Conservation (phyloP, 1,140 invertebrate genomes). For the Ostrea edulis region DNA sequence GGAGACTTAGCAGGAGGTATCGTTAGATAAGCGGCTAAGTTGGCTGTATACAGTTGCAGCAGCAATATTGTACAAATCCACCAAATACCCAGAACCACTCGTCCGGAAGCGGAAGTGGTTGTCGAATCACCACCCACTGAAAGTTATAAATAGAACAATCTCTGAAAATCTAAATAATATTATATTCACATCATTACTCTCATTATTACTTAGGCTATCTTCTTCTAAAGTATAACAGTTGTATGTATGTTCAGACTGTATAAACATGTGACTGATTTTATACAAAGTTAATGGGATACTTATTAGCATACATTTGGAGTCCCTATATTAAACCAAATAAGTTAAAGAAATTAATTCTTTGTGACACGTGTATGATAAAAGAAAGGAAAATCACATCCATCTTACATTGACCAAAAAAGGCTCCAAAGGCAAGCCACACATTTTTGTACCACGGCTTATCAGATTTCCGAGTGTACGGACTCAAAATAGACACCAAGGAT, state of each 20-base stretch:
- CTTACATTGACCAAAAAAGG: slow-evolving; percentile 49
- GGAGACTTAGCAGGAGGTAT: slow-evolving; percentile 52
- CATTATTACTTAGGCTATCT: too few species aligned
- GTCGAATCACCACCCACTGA: slow-evolving; percentile 56
- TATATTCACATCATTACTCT: too few species aligned
- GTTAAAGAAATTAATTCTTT: too few species aligned
- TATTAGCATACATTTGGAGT: too few species aligned
- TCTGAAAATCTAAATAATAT: too few species aligned
- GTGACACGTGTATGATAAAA: not conserved
- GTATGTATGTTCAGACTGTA: too few species aligned
- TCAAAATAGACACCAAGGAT: slow-evolving; percentile 20
- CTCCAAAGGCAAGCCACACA: slow-evolving; percentile 55
- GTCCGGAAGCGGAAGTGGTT: slow-evolving; percentile 54
- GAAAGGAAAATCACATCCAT: not conserved
- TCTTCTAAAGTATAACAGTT: too few species aligned
- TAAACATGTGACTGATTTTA: too few species aligned
- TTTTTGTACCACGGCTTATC: slow-evolving; percentile 48
- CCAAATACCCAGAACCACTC: slow-evolving; percentile 87
- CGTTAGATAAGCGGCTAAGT: slow-evolving; percentile 95
- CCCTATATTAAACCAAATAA: too few species aligned
- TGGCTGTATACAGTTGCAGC: slow-evolving; percentile 97
- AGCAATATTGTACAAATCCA: slow-evolving; percentile 99
- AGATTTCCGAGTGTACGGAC: not conserved
- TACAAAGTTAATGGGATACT: too few species aligned
- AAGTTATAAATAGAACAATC: not conserved